Conservation (phyloP, 2,113 vertebrate genomes). For the Platycercus adscitus region DNA sequence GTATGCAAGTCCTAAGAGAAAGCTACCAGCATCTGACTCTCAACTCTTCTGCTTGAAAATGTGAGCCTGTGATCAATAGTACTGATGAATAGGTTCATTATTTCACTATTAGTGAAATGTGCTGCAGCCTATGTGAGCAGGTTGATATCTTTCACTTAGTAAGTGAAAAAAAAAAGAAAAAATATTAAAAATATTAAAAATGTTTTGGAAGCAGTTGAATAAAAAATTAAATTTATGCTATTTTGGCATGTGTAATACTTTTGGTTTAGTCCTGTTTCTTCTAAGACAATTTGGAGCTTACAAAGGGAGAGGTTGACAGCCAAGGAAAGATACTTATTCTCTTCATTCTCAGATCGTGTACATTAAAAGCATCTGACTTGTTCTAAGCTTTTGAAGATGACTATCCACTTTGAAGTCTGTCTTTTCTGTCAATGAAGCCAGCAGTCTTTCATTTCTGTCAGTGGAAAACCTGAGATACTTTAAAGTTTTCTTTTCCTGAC, state of each 20-base stretch:
- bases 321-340: not conserved
- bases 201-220: not conserved
- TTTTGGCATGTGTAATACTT: not conserved
- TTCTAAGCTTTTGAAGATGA: conserved; percentile 22
- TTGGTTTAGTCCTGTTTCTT: not conserved
- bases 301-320: not conserved
- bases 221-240: not conserved
- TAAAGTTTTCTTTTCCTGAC: conserved; percentile 5
- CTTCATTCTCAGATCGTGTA: not conserved
- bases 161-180: not conserved
- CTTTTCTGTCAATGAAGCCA: not conserved
- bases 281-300: not conserved
- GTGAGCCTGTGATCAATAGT: not conserved
- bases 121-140: not conserved
- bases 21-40: not conserved
- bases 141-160: not conserved
- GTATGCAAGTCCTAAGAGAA: not conserved
- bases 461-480: not conserved
- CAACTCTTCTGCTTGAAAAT: not conserved
- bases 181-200: not conserved
- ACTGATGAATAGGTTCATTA: not conserved
- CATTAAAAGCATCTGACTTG: not conserved
- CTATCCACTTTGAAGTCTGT: conserved; percentile 23
- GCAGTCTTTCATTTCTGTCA: not conserved
- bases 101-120: not conserved